phyloP scores from a whole-genome alignment of 2,113 vertebrate genomes.

The Miniopterus natalensis region DNA sequence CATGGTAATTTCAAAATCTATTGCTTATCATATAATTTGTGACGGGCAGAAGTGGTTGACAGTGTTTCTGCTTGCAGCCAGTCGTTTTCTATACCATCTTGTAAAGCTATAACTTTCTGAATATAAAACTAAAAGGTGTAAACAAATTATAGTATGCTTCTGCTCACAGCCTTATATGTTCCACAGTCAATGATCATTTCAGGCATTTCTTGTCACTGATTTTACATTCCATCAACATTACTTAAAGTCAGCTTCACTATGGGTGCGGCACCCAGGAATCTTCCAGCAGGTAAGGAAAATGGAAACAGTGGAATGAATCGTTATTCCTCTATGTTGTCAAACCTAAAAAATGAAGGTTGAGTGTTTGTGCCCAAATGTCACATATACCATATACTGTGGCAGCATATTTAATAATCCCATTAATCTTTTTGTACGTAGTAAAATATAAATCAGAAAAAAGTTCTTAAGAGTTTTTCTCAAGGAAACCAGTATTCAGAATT shows the following conservation, averaged over 20 bases:
- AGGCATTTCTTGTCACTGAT: neutral
- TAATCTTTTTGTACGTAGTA: neutral
- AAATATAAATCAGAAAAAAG: neutral
- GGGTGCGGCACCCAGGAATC: neutral
- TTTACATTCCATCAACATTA: neutral
- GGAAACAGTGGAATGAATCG: neutral
- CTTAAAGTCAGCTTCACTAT: neutral
- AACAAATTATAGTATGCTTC: neutral
- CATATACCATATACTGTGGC: neutral
- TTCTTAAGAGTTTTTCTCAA: neutral
- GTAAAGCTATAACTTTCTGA: neutral
- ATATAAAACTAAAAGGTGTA: neutral
- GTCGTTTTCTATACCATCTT: neutral
- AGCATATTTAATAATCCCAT: neutral
- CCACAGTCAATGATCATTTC: neutral
- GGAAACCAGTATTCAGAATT: constrained; percentile 34
- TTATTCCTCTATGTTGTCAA: neutral
- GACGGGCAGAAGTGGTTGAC: neutral
- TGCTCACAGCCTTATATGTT: neutral
- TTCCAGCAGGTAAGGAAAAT: constrained; percentile 16
- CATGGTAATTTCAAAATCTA: constrained; percentile 15
- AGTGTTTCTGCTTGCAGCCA: neutral
- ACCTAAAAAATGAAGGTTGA: constrained; percentile 23
- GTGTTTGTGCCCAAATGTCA: constrained; percentile 21
- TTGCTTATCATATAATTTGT: neutral